Conservation (phyloP, 2,113 vertebrate species). For the Phoenicopterus ruber region DNA sequence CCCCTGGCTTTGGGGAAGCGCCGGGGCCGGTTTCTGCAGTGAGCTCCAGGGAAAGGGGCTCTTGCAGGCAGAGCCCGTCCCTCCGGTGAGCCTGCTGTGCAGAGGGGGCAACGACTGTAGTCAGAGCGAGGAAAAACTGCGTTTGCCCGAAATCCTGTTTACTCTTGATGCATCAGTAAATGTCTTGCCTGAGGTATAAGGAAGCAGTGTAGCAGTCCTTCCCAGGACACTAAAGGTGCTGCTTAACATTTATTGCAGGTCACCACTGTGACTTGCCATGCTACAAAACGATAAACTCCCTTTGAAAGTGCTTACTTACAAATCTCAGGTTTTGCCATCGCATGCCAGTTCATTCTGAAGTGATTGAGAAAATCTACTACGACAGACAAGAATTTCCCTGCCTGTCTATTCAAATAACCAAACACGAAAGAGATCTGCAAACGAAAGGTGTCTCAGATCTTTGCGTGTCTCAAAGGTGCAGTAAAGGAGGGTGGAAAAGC, state of each 20-base stretch:
- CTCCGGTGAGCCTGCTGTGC: not conserved
- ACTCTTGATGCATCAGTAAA: not conserved
- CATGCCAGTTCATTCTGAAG: not conserved
- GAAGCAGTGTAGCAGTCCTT: not conserved
- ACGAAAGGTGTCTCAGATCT: not conserved
- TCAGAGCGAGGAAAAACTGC: rapidly evolving
- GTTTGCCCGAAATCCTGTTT: rapidly evolving
- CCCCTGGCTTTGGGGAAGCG: rapidly evolving
- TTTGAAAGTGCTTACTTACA: not conserved
- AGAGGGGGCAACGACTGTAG: rapidly evolving
- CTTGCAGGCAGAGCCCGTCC: rapidly evolving
- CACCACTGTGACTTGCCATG: no score
- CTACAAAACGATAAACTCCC: no score
- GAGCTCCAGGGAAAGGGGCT: not conserved
- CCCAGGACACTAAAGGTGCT: not conserved
- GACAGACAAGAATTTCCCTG: not conserved
- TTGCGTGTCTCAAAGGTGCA: rapidly evolving
- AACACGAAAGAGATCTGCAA: not conserved
- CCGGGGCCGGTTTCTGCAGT: no score
- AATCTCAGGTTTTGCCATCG: not conserved
- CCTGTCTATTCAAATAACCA: not conserved
- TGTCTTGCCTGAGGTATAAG: not conserved
- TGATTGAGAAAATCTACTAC: not conserved
- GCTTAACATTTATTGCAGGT: not conserved
- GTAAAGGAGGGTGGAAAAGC: not conserved